phyloP scores from a whole-genome alignment of 2,113 vertebrate species.

The Dolichotis patagonum region DNA sequence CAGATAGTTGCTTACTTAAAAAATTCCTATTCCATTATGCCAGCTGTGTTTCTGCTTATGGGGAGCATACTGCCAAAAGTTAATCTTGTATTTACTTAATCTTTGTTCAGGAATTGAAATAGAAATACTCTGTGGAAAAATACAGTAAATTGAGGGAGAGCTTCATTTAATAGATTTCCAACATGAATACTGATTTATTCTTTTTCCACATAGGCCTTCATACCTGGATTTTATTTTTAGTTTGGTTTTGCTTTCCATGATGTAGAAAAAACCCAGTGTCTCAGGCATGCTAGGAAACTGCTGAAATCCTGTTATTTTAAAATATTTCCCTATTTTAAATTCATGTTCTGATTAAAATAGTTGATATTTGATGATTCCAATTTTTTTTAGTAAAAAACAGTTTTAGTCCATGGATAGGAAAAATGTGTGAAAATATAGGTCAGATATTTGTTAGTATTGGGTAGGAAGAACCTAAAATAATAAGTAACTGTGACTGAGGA shows the following conservation, averaged over 20 bases:
- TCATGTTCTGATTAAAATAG: slow-evolving; percentile 33
- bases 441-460: not conserved
- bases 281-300: not conserved
- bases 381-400: not conserved
- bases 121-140: not conserved
- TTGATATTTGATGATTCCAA: not conserved
- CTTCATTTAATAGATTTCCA: slow-evolving; percentile 33
- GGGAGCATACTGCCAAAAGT: not conserved
- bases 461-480: not conserved
- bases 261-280: not conserved
- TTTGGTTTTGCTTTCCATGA: not conserved
- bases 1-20: slow-evolving; percentile 73
- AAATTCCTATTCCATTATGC: slow-evolving; percentile 29
- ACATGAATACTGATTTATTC: not conserved
- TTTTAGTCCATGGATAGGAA: not conserved
- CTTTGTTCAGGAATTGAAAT: slow-evolving; percentile 52
- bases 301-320: not conserved
- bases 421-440: not conserved
- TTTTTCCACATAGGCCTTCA: not conserved
- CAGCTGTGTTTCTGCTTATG: slow-evolving; percentile 54
- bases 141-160: not conserved
- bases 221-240: not conserved
- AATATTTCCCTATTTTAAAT: not conserved
- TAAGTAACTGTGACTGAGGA: not conserved
- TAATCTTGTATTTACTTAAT: not conserved